Evolutionary conservation across 2,888 invertebrate genomes (phyloP).

Genomic region (Schizaphis graminum): DNA sequence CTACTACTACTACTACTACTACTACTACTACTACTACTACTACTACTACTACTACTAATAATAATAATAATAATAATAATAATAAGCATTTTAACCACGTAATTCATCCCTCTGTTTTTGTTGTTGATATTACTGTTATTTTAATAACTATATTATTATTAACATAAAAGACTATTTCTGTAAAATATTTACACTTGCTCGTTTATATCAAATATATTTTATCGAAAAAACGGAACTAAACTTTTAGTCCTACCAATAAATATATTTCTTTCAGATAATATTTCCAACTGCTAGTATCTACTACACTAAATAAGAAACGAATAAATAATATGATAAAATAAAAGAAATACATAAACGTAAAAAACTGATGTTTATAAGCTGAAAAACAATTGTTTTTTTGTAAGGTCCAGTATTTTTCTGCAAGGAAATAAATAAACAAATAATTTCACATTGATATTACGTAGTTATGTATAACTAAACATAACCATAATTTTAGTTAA

Average conservation of each 20-base stretch:
- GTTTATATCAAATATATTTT: not conserved
- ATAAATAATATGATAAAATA: not conserved
- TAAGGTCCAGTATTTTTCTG: not conserved
- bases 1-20: no score
- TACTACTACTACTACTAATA: no score
- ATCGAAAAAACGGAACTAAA: not conserved
- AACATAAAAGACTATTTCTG: not conserved
- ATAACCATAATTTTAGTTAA: not conserved
- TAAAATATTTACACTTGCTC: not conserved
- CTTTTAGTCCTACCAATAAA: not conserved
- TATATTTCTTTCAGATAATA: not conserved
- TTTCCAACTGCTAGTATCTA: not conserved
- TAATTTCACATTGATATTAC: not conserved
- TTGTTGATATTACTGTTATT: not conserved
- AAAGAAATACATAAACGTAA: not conserved
- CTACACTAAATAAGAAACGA: not conserved
- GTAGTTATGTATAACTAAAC: no score
- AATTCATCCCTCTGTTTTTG: not conserved
- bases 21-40: no score
- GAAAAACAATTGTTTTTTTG: not conserved
- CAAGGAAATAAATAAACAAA: not conserved
- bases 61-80: not conserved
- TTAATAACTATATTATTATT: not conserved
- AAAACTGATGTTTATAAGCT: not conserved
- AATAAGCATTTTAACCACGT: not conserved